Conservation (phyloP, 2,888 invertebrate genomes). For the Spilarctia lutea region DNA sequence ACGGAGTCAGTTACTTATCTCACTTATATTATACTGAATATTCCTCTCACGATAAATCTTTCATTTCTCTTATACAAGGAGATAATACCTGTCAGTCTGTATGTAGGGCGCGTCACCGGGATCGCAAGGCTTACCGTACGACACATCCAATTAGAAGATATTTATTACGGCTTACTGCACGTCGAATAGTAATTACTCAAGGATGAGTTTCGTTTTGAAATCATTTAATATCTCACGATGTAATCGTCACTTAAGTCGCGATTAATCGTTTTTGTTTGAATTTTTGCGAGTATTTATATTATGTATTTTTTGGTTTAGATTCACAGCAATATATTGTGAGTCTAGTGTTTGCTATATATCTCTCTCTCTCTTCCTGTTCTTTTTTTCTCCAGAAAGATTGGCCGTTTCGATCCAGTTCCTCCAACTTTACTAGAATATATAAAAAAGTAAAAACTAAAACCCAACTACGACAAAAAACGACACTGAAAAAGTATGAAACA, state of each 20-base stretch:
- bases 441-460: neutral
- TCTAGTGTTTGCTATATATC: neutral
- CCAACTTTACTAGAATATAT: too few species aligned
- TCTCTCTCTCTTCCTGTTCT: neutral
- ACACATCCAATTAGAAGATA: constrained; percentile 73
- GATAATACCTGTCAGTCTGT: constrained; percentile 40
- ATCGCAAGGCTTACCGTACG: constrained; percentile 59
- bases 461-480: too few species aligned
- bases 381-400: neutral
- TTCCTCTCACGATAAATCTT: constrained; percentile 28
- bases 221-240: constrained; percentile 26
- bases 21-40: constrained; percentile 1
- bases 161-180: constrained; percentile 67
- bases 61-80: constrained; percentile 23
- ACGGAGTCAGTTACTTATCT: neutral
- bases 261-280: neutral
- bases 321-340: neutral
- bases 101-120: constrained; percentile 50
- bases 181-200: constrained; percentile 49
- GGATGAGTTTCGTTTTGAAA: constrained; percentile 19
- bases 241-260: neutral
- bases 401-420: neutral
- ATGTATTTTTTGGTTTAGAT: too few species aligned
- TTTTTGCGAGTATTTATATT: constrained; percentile 3
- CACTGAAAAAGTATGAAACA: too few species aligned